phyloP scores from a whole-genome alignment of 2,797 vertebrate genomes.

The Heliangelus exortis region DNA sequence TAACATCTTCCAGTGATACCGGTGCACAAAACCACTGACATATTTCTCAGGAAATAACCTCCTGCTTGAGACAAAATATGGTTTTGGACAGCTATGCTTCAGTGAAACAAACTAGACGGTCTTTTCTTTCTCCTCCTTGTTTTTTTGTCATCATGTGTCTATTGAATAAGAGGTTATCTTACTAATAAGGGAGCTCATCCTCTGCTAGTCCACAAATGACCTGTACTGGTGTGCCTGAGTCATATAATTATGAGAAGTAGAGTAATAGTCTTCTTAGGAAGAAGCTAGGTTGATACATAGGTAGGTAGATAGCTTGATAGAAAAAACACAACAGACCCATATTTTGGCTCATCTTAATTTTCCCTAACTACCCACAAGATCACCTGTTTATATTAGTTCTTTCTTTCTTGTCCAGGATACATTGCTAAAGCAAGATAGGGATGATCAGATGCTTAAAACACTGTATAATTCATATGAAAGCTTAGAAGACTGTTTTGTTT shows the following conservation, averaged over 20 bases:
- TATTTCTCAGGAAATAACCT: neutral
- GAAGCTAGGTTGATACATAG: rapidly evolving
- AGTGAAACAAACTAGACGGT: neutral
- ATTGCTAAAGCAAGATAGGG: neutral
- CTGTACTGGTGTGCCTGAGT: neutral
- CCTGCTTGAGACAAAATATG: neutral
- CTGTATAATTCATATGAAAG: neutral
- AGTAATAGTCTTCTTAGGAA: neutral
- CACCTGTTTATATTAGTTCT: neutral
- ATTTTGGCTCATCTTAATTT: neutral
- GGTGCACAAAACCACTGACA: neutral
- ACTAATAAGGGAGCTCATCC: neutral
- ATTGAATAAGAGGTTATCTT: neutral
- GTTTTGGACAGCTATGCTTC: neutral
- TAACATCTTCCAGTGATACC: neutral
- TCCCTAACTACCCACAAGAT: neutral
- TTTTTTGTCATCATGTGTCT: neutral
- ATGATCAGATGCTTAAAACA: neutral
- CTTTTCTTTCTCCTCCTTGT: neutral
- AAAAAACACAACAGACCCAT: rapidly evolving
- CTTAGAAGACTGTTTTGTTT: neutral
- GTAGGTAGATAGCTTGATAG: neutral
- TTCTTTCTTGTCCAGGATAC: neutral
- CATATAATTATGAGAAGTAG: neutral
- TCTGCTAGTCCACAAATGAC: neutral